phyloP scores from a whole-genome alignment of 2,797 vertebrate genomes.

The Eupleurogrammus muticus region DNA sequence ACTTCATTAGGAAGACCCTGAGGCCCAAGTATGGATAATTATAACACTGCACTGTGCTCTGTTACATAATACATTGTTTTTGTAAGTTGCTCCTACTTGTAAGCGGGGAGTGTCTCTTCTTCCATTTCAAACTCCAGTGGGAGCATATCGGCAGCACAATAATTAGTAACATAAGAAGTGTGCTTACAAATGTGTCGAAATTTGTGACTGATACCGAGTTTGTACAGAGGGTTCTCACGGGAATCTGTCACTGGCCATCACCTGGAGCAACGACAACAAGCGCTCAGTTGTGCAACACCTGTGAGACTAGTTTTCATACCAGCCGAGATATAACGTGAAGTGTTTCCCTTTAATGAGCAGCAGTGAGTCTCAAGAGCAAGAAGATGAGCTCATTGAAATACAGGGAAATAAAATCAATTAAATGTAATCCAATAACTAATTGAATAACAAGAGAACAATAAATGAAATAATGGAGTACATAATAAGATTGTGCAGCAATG shows the following conservation, averaged over 20 bases:
- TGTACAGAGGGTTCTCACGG: slow-evolving; percentile 19
- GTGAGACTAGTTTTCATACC: background rate
- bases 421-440: background rate
- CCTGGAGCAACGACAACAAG: slow-evolving; percentile 48
- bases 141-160: slow-evolving; percentile 19
- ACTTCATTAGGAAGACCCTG: slow-evolving; percentile 42
- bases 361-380: background rate
- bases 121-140: slow-evolving; percentile 2
- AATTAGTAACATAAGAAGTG: slow-evolving; percentile 5
- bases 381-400: background rate
- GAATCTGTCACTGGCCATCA: slow-evolving; percentile 44
- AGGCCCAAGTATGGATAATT: slow-evolving; percentile 33
- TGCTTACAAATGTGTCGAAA: slow-evolving; percentile 49
- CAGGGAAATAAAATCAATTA: background rate
- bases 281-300: slow-evolving; percentile 30
- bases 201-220: slow-evolving; percentile 32
- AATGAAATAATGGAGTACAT: background rate
- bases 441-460: slow-evolving; percentile 2
- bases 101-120: slow-evolving; percentile 38
- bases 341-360: slow-evolving; percentile 7
- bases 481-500: background rate
- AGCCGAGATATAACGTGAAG: slow-evolving; percentile 55
- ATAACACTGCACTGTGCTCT: slow-evolving; percentile 11
- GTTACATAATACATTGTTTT: slow-evolving; percentile 47
- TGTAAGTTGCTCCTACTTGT: slow-evolving; percentile 8